phyloP scores from a whole-genome alignment of 2,797 vertebrate genomes.

The Anas bahamensis region DNA sequence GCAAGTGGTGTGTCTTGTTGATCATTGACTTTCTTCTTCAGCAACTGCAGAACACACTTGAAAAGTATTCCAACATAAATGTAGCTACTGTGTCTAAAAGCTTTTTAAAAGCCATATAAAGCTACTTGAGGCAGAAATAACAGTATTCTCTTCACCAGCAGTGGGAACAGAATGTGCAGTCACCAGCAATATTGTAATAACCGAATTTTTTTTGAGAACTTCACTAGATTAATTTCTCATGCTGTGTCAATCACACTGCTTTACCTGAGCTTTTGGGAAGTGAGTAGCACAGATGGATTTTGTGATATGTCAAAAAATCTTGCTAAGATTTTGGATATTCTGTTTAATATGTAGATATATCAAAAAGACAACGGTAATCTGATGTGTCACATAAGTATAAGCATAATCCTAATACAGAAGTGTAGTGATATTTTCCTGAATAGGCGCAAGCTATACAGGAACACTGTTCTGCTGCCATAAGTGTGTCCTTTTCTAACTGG shows the following conservation, averaged over 20 bases:
- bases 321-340: neutral
- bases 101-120: constrained; percentile 31
- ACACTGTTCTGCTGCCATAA: neutral
- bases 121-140: constrained; percentile 6
- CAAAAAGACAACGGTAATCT: neutral
- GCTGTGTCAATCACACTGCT: neutral
- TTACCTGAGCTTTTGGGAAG: neutral
- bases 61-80: neutral
- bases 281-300: neutral
- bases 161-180: neutral
- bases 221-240: neutral
- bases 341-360: neutral
- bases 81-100: neutral
- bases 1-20: neutral
- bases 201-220: neutral
- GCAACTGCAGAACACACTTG: neutral
- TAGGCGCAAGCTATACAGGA: neutral
- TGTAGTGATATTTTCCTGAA: neutral
- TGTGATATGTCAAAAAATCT: neutral
- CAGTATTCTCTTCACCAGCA: neutral
- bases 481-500: neutral
- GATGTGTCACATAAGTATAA: neutral
- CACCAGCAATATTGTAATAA: neutral
- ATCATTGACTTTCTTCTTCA: neutral
- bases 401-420: neutral